Base-by-base conservation (phyloP, 2,888 invertebrate species). In the Physocephala rufipes region DNA sequence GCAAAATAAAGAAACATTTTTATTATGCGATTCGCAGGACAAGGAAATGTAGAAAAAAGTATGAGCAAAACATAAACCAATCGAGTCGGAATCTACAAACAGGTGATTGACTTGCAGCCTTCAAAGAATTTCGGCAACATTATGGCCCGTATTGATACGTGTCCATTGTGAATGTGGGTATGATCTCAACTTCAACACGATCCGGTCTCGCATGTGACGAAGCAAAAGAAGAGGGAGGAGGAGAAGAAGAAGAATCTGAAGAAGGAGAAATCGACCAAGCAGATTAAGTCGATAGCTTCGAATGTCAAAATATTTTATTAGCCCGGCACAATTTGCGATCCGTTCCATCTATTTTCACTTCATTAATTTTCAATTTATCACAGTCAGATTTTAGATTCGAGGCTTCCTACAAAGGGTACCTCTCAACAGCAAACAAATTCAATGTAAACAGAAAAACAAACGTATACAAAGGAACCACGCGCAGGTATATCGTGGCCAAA, bases 311-410 rank as follows among this genome's bases (percentile, higher is more conserved):
- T 83, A 83, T 83, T 83, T 83, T 83, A 83, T 83, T 83, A 82
- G 83, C 83, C 81, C 81, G 82, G 83, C 82, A 82, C 83, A 82
- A 82, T 83, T 83, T 83, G 83, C 83, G 82, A 83, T 83, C 83
- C 83, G 83, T 83, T 83, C 83, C 83, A 83, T 83, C 83, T 83
- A 83, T 83, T 83, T 83, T 83, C 83, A 83, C 83, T 83, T 83
- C 83, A 83, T 83, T 83, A 83, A 83, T 83, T 83, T 83, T 83
- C 83, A 83, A 83, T 83, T 83, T 83, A 83, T 83, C 83, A 83
- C 83, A 82, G 82, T 81, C 83, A 81, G 83, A 83, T 83, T 83
- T 81, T 74, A 81, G 83, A 83, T 83, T 53, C 36, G 65, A 66
- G 68, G 65, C 58, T 28, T 49, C 51, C 36, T 53, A 62, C 43